Evolutionary conservation across 2,888 invertebrate genomes (phyloP), one percentile per base, ranked within the genome.

Genomic region (Drosophila putrida): DNA sequence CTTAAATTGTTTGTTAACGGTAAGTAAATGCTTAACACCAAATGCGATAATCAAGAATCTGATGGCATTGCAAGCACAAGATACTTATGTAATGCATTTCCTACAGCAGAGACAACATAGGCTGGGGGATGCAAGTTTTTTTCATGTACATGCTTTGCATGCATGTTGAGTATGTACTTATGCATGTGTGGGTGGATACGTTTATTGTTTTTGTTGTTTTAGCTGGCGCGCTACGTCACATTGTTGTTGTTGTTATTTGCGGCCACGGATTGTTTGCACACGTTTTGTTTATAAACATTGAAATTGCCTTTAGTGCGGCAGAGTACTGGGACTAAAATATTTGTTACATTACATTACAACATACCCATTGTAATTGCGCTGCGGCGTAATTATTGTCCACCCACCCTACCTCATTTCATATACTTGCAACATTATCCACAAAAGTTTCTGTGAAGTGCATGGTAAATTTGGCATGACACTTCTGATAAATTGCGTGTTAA

Each of bases 201-300:
- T 13, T 4, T 53, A 33, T 41, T 38, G 54, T 57, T 70, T 20
- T 36, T 66, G 47, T 41, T 61, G 41, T 44, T 62, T 43, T 54
- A 41, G 13, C 20, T 53, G 46, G 44, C 50, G 38, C 44, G 43
- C 54, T 47, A 27, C 10, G 20, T 28, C 10, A 15, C n/a, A 43
- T 43, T 25, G 46, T 55, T 20, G n/a, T 55, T 41, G 27, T 55
- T 57, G 10, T 20, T 36, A 15, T 38, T 46, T 68, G 63, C 55
- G 35, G 15, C 20, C 25, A 25, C 13, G 53, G 20, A 4, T 38
- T 47, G 51, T 57, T 62, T 70, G 10, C 53, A 54, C 43, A 59
- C 38, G 64, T 64, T 74, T 88, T 77, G 87, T 75, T 88, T 87
- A 83, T 87, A 86, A 82, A 70, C 71, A 88, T 64, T 60, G 28